phyloP scores from a whole-genome alignment of 2,797 vertebrate genomes.

The Loriculus beryllinus region DNA sequence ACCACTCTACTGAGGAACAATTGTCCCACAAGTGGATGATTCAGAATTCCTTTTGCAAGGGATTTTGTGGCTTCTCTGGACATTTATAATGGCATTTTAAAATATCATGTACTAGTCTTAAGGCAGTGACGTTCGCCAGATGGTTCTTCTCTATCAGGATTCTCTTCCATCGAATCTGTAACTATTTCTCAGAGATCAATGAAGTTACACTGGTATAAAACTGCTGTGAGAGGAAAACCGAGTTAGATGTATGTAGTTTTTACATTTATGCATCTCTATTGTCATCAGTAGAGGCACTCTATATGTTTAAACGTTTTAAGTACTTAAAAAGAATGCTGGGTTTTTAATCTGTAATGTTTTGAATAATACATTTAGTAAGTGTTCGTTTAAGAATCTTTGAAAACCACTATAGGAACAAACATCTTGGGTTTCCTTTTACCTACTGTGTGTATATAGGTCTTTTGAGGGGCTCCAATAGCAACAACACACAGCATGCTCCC shows the following conservation, averaged over 20 bases:
- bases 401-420: neutral
- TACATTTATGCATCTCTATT: neutral
- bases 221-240: neutral
- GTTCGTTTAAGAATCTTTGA: neutral
- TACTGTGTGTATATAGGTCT: neutral
- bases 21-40: conserved; percentile 9
- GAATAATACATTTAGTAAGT: neutral
- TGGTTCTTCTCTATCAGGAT: neutral
- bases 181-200: neutral
- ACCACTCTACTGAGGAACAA: conserved; percentile 23
- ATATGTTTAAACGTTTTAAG: neutral
- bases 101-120: neutral
- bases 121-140: neutral
- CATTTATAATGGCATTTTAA: conserved; percentile 14
- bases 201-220: neutral
- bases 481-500: neutral
- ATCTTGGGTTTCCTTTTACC: neutral
- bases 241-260: neutral
- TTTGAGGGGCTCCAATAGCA: neutral
- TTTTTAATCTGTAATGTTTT: neutral
- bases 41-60: conserved; percentile 20
- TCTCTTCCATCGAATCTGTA: neutral
- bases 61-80: conserved; percentile 29
- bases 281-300: neutral
- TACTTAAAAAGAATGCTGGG: neutral